A percentile compares a stretch with the other conserved stretches of the same genome.
Evolutionary conservation across 2,113 vertebrate genomes (phyloP).

Genomic region (Cyprinodon tularosa): DNA sequence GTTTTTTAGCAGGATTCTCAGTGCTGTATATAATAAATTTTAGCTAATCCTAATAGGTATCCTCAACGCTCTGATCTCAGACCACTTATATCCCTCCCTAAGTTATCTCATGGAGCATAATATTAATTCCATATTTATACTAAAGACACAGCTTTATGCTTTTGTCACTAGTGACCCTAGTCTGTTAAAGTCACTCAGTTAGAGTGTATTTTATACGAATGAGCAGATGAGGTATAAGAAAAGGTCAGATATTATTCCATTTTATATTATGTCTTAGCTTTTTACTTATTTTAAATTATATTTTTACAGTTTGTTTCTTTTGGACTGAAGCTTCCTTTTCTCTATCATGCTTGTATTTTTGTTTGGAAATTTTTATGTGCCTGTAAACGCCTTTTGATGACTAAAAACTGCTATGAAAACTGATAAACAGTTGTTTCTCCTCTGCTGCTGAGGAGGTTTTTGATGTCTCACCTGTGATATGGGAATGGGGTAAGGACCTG

Average conservation of each 20-base stretch:
- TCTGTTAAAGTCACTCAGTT: neutral
- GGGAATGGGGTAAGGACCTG: conserved; percentile 77
- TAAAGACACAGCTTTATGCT: neutral
- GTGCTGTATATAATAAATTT: neutral
- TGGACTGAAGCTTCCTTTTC: neutral
- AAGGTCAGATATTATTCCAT: too few species aligned
- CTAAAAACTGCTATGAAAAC: too few species aligned
- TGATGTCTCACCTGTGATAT: conserved; percentile 81
- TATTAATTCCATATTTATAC: neutral
- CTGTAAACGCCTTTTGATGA: neutral
- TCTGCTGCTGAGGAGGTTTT: neutral
- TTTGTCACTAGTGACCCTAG: neutral
- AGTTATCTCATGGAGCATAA: neutral
- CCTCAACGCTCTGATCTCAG: neutral
- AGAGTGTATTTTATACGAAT: neutral
- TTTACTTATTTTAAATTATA: too few species aligned
- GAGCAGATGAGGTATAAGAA: neutral
- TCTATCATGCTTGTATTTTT: neutral
- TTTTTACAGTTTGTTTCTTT: neutral
- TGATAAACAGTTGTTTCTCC: too few species aligned
- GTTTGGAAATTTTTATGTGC: conserved; percentile 5
- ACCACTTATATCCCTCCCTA: too few species aligned
- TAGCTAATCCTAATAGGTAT: neutral
- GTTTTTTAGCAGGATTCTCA: neutral
- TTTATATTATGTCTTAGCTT: too few species aligned